Evolutionary conservation across 2,888 invertebrate genomes (phyloP).

Genomic region (Pegoplata infirma): DNA sequence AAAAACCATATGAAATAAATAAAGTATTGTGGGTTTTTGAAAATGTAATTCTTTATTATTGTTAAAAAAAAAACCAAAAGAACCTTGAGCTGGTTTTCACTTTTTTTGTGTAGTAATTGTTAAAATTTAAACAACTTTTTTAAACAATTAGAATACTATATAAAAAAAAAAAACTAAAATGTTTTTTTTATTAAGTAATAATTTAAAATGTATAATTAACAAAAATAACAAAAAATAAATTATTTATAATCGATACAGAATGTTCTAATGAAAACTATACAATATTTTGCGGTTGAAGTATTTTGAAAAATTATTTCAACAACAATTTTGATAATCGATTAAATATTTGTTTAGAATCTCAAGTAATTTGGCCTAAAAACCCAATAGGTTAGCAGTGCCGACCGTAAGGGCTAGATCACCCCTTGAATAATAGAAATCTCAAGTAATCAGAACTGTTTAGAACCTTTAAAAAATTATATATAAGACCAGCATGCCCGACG

Average conservation of each 20-base stretch:
- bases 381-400: too few relatives aligned
- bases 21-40: background rate
- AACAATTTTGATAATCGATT: too few relatives aligned
- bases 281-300: too few relatives aligned
- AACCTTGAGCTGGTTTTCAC: conserved; percentile 56
- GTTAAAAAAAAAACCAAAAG: conserved; percentile 16
- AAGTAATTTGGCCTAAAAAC: too few relatives aligned
- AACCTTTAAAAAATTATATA: too few relatives aligned
- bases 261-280: background rate
- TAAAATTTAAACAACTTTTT: conserved; percentile 1
- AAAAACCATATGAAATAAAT: background rate
- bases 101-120: conserved; percentile 26
- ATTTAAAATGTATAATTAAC: background rate
- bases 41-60: conserved; percentile 32
- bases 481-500: too few relatives aligned
- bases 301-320: too few relatives aligned
- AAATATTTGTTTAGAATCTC: too few relatives aligned
- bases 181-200: background rate
- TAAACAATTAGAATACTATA: conserved; percentile 10
- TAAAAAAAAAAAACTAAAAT: too few relatives aligned
- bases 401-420: too few relatives aligned
- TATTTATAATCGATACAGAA: background rate
- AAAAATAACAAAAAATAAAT: background rate
- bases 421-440: too few relatives aligned
- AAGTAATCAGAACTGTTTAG: too few relatives aligned